A percentile compares a stretch with the other conserved stretches of the same genome.
phyloP scores from a whole-genome alignment of 2,797 vertebrate species.

The Jordanella pulchra region DNA sequence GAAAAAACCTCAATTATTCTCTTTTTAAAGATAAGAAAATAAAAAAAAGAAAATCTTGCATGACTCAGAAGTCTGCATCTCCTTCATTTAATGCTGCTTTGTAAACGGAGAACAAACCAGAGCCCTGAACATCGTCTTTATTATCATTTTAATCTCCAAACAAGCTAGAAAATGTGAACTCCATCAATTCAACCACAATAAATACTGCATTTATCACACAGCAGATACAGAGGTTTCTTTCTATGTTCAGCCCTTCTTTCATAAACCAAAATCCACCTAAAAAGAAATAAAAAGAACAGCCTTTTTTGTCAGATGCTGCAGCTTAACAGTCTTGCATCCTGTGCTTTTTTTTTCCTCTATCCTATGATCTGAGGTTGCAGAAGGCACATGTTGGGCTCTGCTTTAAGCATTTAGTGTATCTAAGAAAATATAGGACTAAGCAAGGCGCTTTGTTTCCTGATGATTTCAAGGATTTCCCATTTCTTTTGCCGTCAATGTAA shows the following conservation, averaged over 20 bases:
- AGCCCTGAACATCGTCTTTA: conserved; percentile 63
- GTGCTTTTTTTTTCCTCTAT: conserved; percentile 48
- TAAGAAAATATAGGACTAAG: conserved; percentile 41
- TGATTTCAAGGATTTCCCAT: conserved; percentile 6
- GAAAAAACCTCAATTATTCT: too few relatives aligned
- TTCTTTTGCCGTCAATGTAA: conserved; percentile 59
- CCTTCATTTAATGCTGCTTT: neutral
- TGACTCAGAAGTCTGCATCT: neutral
- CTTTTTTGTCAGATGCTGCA: conserved; percentile 71
- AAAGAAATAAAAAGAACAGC: conserved; percentile 56
- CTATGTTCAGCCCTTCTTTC: conserved; percentile 2
- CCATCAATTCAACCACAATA: conserved; percentile 28
- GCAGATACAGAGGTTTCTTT: conserved; percentile 11
- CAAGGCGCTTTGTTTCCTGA: conserved; percentile 17
- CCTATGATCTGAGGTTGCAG: conserved; percentile 41
- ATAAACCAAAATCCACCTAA: conserved; percentile 21
- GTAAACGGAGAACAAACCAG: conserved; percentile 11
- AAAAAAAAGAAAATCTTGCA: neutral
- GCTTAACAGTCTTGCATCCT: conserved; percentile 57
- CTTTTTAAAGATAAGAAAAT: neutral
- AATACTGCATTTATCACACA: conserved; percentile 16
- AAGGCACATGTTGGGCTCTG: conserved; percentile 68
- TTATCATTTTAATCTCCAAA: conserved; percentile 54
- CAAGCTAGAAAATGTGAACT: conserved; percentile 51
- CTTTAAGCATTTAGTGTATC: conserved; percentile 49